Conservation (phyloP, 1,140 invertebrate genomes). For the Bilobella aurantiaca region DNA sequence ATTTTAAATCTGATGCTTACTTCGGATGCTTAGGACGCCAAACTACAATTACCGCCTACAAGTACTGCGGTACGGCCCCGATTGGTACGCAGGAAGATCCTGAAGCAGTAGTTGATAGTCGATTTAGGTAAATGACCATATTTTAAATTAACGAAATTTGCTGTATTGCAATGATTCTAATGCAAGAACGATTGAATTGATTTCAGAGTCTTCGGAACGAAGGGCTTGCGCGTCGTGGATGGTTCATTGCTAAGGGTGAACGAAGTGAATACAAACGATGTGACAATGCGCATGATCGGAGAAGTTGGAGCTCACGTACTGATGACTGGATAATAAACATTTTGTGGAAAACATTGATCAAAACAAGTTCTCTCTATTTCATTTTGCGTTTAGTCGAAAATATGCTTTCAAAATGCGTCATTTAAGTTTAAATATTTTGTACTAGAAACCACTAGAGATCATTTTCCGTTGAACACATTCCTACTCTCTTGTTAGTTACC, state of each 20-base stretch:
- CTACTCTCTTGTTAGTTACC: too few species aligned
- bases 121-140: constrained; percentile 46
- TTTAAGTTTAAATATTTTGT: too few species aligned
- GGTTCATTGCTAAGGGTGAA: constrained; percentile 24
- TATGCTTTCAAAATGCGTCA: too few species aligned
- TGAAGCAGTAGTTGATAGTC: constrained; percentile 7
- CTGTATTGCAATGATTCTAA: constrained; percentile 60
- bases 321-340: too few species aligned
- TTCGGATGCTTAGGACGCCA: constrained; percentile 53
- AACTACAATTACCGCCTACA: constrained; percentile 8
- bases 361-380: too few species aligned
- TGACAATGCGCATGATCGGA: constrained; percentile 25
- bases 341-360: too few species aligned
- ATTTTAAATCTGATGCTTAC: constrained; percentile 64
- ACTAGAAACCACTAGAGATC: too few species aligned
- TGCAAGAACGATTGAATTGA: not conserved
- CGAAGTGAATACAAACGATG: constrained; percentile 25
- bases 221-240: not conserved
- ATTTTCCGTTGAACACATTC: too few species aligned
- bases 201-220: constrained; percentile 1
- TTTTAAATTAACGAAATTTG: too few species aligned
- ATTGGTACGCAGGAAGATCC: constrained; percentile 11
- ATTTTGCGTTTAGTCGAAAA: too few species aligned
- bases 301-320: constrained; percentile 22
- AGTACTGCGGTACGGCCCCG: constrained; percentile 16